phyloP scores from a whole-genome alignment of 2,888 invertebrate genomes.

The Ypsolopha sequella region DNA sequence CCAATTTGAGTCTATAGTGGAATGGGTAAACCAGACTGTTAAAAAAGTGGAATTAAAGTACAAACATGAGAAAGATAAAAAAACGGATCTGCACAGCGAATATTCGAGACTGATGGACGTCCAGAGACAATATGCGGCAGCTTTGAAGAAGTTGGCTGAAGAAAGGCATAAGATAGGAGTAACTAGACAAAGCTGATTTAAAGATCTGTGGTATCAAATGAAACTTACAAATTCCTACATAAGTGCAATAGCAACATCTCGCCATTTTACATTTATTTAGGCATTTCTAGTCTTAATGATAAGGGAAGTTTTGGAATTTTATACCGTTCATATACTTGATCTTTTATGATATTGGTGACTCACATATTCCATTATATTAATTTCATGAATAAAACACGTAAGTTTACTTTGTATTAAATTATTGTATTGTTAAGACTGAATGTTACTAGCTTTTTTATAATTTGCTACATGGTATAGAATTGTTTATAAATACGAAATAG shows the following conservation, averaged over 20 bases:
- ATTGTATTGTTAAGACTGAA: constrained; percentile 40
- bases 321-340: neutral
- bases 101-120: constrained; percentile 53
- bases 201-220: neutral
- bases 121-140: constrained; percentile 57
- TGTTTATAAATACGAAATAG: too few relatives aligned
- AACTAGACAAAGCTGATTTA: constrained; percentile 14
- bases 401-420: neutral
- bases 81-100: constrained; percentile 41
- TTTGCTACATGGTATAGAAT: neutral
- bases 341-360: constrained; percentile 18
- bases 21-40: constrained; percentile 89
- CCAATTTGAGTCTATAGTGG: constrained; percentile 91
- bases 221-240: neutral
- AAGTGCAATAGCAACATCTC: constrained; percentile 8
- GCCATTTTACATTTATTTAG: constrained; percentile 12
- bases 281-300: constrained; percentile 14
- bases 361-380: neutral
- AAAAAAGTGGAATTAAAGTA: constrained; percentile 77
- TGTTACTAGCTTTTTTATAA: constrained; percentile 12
- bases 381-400: neutral
- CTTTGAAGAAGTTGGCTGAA: constrained; percentile 48
- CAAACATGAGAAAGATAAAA: constrained; percentile 43
- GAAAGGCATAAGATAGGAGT: constrained; percentile 37
- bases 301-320: constrained; percentile 24